Evolutionary conservation across 2,888 invertebrate genomes (phyloP), one percentile per base, ranked within the genome.

Genomic region (Maniola hyperantus): DNA sequence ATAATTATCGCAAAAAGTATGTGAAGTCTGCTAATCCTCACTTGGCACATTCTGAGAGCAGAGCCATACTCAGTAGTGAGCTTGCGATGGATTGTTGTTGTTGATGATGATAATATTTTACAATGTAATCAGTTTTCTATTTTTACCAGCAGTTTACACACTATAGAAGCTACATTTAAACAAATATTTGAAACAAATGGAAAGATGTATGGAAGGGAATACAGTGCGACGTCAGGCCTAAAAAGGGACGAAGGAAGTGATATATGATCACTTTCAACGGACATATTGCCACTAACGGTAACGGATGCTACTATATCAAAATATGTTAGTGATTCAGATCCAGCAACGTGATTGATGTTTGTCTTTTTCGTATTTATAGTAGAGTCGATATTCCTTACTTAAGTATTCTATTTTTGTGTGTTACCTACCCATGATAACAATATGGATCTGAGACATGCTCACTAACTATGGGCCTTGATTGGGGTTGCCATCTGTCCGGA

Each of bases 191-290:
- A 20, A 57, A 57, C 42, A 57, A 42, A 57, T 42, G 13, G 2
- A 11, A 20, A 48, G 55, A 64, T 64, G 46, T 64, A 60, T 64
- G 42, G 48, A 54, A 62, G 39, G 50, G 59, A 50, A 67, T 61
- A 53, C 69, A 62, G 46, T 58, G 20, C 53, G 58, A 34, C 42
- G 42, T 59, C 51, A 58, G 42, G 58, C 57, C 65, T 69, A 65
- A 67, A 65, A 65, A 63, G 64, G 65, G 62, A 54, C 65, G 44
- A 51, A 18, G 36, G 53, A 46, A 59, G 65, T 70, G 65, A 67
- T 67, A 55, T 67, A 67, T 51, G 65, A 65, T 67, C 58, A 33
- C 48, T 62, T 42, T 36, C 42, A 48, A 51, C 36, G 54, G 48
- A 55, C 51, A 50, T 65, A 65, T 62, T 59, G 53, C 58, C 36